phyloP scores from a whole-genome alignment of 2,797 vertebrate species.

The Mus minutoides region DNA sequence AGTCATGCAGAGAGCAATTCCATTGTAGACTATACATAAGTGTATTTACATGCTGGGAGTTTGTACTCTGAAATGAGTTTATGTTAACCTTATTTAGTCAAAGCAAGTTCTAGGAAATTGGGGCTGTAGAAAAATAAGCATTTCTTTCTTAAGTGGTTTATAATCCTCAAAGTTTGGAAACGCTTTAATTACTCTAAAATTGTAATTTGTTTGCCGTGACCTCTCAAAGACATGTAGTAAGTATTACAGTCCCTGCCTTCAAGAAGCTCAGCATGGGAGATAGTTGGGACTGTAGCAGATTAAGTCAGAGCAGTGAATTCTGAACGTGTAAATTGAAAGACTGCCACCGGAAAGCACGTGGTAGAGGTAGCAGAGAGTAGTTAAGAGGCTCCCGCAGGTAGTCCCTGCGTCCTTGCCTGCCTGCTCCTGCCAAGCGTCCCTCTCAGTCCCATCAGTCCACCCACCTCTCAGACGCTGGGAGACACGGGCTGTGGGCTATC shows the following conservation, averaged over 20 bases:
- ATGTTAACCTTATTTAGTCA: not conserved
- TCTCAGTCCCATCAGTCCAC: not conserved
- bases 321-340: not conserved
- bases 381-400: not conserved
- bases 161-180: constrained; percentile 38
- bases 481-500: not conserved
- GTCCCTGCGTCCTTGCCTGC: not conserved
- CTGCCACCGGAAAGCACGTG: not conserved
- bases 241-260: not conserved
- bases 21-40: not conserved
- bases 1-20: not conserved
- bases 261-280: not conserved
- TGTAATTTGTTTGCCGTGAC: not conserved
- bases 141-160: constrained; percentile 36
- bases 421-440: not conserved
- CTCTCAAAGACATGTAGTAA: not conserved
- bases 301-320: not conserved
- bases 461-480: not conserved
- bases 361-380: not conserved
- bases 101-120: not conserved
- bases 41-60: not conserved
- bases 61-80: not conserved
- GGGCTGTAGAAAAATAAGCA: not conserved
- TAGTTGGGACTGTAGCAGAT: not conserved
- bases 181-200: constrained; percentile 36